These are phyloP conservation scores for Lycaon pictus DNA, from an alignment of 2,113 vertebrate genomes.

Conservation along the genomic window DNA sequence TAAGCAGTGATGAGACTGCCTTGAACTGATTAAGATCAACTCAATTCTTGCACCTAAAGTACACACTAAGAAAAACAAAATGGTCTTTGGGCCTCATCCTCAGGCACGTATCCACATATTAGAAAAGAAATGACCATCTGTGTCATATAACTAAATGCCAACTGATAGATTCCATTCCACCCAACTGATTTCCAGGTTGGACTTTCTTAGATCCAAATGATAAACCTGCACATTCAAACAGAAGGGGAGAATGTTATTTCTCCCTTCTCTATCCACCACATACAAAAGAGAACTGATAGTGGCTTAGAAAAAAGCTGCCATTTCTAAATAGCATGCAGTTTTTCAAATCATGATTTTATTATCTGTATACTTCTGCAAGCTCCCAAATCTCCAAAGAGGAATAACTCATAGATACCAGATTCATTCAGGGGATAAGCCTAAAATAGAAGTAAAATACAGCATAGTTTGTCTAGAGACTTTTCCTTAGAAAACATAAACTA, in stretches of 20 bases:
- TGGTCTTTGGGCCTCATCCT: not conserved
- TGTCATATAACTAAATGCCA: not conserved
- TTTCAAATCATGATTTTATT: conserved; percentile 48
- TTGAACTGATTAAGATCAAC: not conserved
- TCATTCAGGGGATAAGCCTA: conserved; percentile 38
- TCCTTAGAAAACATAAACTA: conserved; percentile 71
- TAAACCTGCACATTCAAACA: not conserved
- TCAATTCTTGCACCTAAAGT: not conserved
- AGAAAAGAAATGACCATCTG: not conserved
- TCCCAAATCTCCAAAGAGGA: conserved; percentile 53
- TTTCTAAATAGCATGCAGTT: not conserved
- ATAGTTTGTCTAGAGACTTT: conserved; percentile 67
- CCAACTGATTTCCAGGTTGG: not conserved
- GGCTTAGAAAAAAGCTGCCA: not conserved
- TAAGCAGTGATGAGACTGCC: not conserved
- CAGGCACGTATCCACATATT: not conserved
- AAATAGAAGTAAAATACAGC: conserved; percentile 68
- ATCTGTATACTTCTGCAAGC: conserved; percentile 40
- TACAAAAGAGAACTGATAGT: not conserved
- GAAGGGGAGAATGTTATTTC: not conserved
- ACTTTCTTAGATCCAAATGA: not conserved
- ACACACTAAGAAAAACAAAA: not conserved
- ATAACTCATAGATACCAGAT: conserved; percentile 43
- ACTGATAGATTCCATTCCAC: not conserved
- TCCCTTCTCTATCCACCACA: not conserved